Base-by-base conservation (phyloP, 2,113 vertebrate species). In the Silurus meridionalis region DNA sequence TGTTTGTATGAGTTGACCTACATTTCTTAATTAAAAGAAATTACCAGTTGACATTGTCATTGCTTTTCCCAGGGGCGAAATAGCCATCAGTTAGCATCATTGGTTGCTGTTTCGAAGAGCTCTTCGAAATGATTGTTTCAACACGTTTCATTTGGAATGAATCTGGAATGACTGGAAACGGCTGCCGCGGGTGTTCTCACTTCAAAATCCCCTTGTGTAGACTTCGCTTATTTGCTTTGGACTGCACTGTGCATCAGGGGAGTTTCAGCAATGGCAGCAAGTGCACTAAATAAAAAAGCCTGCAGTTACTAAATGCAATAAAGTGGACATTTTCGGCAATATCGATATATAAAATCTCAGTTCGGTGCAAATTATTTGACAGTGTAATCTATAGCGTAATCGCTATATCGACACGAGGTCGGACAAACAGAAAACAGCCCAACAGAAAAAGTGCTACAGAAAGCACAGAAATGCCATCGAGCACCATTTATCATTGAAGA, bases 221-320 rank as follows among this genome's bases (percentile, higher is more conserved):
- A 13, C 48, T 66, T 66, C 23, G 14, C 21, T 82, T 82, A 82
- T 82, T 82, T 66, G 80, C 7, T 82, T 53, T 66, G 80, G 80
- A 66, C 80, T 66, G 61, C 61, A 66, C 21, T 82, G 23, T 52
- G 61, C 80, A 82, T 82, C 46, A 8, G 80, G 37, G 80, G 80
- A 82, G 61, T 64, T 66, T 53, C 80, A 66, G 61, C 46, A 52
- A 37, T 66, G 48, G 61, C 61, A 66, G 61, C 15, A 13, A n/a
- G 25, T 9, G 80, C 61, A 82, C 80, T 25, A 82, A 82, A 82
- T 82, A 61, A 82, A 82, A 82, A 82, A 82, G 80, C 80, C 80
- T 82, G 80, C 37, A 82, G 80, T 52, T 61, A 82, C 80, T 82
- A 52, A 48, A 66, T 66, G 61, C 80, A 66, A 66, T 82, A 66